Percentiles rank a stretch among this genome's conserved stretches.
Conservation (phyloP, 2,797 vertebrate species). For the Falco novaeseelandiae region DNA sequence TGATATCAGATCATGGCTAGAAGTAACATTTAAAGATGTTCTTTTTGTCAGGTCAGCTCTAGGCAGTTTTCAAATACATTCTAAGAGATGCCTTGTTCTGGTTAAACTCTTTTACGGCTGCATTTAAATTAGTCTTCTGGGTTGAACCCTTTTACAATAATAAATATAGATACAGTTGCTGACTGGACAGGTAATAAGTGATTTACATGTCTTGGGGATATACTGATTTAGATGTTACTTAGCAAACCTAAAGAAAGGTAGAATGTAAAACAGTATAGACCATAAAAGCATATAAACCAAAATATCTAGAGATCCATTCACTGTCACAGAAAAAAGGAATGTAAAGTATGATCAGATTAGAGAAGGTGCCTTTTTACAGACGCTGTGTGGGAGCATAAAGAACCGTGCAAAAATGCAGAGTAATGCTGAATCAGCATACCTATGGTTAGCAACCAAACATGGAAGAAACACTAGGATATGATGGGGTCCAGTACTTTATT, state of each 20-base stretch:
- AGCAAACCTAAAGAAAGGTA: neutral
- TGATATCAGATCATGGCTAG: neutral
- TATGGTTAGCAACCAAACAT: neutral
- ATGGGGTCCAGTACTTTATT: neutral
- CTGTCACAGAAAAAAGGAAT: neutral
- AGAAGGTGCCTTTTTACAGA: neutral
- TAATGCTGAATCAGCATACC: neutral
- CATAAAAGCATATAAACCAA: neutral
- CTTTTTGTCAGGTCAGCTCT: neutral
- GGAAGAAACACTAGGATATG: neutral
- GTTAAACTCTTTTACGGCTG: neutral
- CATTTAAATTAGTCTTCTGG: neutral
- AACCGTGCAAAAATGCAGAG: neutral
- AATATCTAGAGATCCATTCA: neutral
- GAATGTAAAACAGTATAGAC: neutral
- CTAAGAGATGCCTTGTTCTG: neutral
- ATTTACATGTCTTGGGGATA: neutral
- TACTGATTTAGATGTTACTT: neutral
- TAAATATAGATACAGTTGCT: neutral
- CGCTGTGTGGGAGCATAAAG: neutral
- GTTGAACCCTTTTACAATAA: neutral
- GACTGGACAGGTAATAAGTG: neutral
- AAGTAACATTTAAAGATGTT: neutral
- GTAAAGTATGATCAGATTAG: neutral
- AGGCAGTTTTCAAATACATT: conserved; percentile 16